Percentiles rank a stretch among this genome's conserved stretches.
Evolutionary conservation across 2,888 invertebrate genomes (phyloP).

Genomic region (Athalia cordata): DNA sequence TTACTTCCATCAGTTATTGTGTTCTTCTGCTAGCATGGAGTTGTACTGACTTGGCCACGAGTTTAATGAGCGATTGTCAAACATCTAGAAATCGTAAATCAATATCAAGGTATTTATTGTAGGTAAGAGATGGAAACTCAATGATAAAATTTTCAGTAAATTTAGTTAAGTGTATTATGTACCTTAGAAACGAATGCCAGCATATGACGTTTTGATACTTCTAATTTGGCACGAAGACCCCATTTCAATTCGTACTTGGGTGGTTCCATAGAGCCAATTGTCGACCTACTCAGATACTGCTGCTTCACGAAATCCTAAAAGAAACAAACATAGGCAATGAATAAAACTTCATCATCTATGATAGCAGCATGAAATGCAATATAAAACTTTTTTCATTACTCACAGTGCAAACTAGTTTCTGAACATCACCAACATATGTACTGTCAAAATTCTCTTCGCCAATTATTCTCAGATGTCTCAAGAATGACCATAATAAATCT

Average conservation of each 20-base stretch:
- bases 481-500: slow-evolving; percentile 76
- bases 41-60: slow-evolving; percentile 60
- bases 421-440: slow-evolving; percentile 63
- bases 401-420: slow-evolving; percentile 59
- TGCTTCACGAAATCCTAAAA: slow-evolving; percentile 71
- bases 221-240: slow-evolving; percentile 76
- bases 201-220: slow-evolving; percentile 74
- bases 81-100: slow-evolving; percentile 56
- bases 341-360: too few species aligned
- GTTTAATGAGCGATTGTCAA: slow-evolving; percentile 53
- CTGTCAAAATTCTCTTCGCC: slow-evolving; percentile 67
- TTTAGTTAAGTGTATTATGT: slow-evolving; percentile 49
- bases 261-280: slow-evolving; percentile 71
- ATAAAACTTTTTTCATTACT: slow-evolving; percentile 43
- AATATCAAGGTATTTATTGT: slow-evolving; percentile 28
- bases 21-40: slow-evolving; percentile 47
- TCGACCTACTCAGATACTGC: slow-evolving; percentile 58
- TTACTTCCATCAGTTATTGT: background rate
- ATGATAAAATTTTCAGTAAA: slow-evolving; percentile 26
- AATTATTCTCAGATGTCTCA: slow-evolving; percentile 73
- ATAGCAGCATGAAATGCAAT: too few species aligned
- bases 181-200: slow-evolving; percentile 77
- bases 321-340: background rate
- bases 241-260: slow-evolving; percentile 74
- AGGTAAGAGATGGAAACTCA: background rate